Evolutionary conservation across 2,888 invertebrate species (phyloP), one percentile per base, ranked within the genome.

Genomic region (Baccha elongata): DNA sequence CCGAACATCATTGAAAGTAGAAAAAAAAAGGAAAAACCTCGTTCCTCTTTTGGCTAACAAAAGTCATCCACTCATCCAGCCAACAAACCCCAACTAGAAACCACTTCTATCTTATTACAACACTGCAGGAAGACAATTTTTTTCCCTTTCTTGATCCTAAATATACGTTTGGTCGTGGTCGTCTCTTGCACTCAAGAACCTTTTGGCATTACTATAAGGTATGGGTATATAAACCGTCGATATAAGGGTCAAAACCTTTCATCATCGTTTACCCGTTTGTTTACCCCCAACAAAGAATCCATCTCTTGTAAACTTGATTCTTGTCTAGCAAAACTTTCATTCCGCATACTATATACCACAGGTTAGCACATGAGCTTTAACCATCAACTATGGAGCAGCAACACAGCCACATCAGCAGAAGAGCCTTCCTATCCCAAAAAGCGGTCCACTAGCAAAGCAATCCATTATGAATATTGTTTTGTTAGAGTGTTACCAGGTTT

Each of bases 381-480:
- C 65, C 60, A 44, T 42, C 29, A 55, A 21, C 21, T 8, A 17
- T 26, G 17, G 13, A 55, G 26, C 44, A 50, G 23, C 19, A 40
- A 21, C 46, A 21, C 46, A 58, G 19, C 53, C 53, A 55, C 2
- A 23, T 26, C 42, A 52, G 21, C 44, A 58, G 46, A 44, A 37
- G 32, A 46, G 26, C n/a, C 21, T 11, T 29, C 58, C 53, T 65
- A 42, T 72, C 29, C 44, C 44, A 35, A 78, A 83, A 83, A 78
- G 78, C 53, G 67, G 68, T 83, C 83, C 83, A 73, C 67, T 64
- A 46, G 40, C 81, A 78, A 71, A 71, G 78, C 83, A 83, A 83
- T 83, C 83, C 83, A 83, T 83, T 83, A 83, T 78, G 83, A 83
- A 83, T 83, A 83, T 78, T 83, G 83, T 83, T 83, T 81, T 81